Conservation (phyloP, 2,797 vertebrate genomes). For the Bovichtus diacanthus region DNA sequence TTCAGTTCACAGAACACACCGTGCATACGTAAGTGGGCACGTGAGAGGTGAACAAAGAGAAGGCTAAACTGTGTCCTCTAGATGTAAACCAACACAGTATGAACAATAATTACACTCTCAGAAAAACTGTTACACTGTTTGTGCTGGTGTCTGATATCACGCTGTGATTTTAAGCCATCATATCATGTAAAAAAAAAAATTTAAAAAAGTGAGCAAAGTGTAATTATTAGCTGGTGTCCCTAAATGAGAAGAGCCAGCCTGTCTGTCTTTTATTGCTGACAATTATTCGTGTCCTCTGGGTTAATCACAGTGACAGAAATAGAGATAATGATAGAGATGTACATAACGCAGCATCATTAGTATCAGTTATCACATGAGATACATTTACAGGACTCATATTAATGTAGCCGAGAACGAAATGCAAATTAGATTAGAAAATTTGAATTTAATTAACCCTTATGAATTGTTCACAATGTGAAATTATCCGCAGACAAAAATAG, state of each 20-base stretch:
- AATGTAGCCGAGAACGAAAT: neutral
- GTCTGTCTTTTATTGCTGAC: neutral
- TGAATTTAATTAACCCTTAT: conserved; percentile 32
- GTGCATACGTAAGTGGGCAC: neutral
- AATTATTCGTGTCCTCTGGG: conserved; percentile 3
- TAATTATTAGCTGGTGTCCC: neutral
- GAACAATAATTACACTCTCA: neutral
- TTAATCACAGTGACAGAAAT: conserved; percentile 24
- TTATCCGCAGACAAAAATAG: neutral
- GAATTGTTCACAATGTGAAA: conserved; percentile 12
- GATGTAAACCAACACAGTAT: neutral
- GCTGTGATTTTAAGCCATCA: neutral
- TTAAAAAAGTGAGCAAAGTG: neutral
- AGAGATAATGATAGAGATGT: conserved; percentile 24
- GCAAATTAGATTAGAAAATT: conserved; percentile 23
- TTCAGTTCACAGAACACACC: neutral
- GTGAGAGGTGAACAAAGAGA: neutral
- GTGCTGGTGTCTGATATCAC: neutral
- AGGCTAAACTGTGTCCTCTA: neutral
- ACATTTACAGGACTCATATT: neutral
- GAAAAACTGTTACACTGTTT: neutral
- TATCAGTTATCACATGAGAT: conserved; percentile 5
- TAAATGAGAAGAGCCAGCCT: neutral
- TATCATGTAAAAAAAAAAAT: neutral
- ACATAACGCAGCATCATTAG: conserved; percentile 28